phyloP scores from a whole-genome alignment of 1,140 invertebrate species.

The Rhyacophila brunnea region DNA sequence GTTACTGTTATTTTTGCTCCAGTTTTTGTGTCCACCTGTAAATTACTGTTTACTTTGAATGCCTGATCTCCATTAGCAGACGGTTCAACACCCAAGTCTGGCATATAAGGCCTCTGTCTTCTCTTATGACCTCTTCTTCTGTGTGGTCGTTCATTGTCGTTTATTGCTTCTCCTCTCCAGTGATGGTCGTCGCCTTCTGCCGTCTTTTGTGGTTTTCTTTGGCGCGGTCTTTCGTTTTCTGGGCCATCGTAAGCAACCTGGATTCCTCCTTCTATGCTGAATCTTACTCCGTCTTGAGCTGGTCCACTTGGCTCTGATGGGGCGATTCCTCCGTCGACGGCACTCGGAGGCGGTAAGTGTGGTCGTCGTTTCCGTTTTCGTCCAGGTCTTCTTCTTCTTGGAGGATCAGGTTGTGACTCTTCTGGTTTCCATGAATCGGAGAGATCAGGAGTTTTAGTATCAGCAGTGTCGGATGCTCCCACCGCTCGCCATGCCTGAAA shows the following conservation, averaged over 20 bases:
- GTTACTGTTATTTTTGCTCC: background rate
- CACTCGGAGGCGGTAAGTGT: slow-evolving; percentile 22
- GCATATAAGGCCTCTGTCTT: slow-evolving; percentile 37
- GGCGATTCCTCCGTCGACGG: background rate
- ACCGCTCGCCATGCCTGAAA: slow-evolving; percentile 55
- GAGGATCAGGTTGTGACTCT: slow-evolving; percentile 42
- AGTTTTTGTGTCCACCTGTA: background rate
- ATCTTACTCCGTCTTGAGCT: slow-evolving; percentile 10
- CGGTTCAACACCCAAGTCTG: slow-evolving; percentile 6
- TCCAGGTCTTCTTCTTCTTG: slow-evolving; percentile 38
- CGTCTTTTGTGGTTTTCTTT: slow-evolving; percentile 39
- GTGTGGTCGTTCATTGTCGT: slow-evolving; percentile 37
- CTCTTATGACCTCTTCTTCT: slow-evolving; percentile 46
- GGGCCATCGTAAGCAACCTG: slow-evolving; percentile 5
- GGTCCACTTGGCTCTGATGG: background rate
- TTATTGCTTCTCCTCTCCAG: slow-evolving; percentile 38
- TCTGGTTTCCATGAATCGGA: slow-evolving; percentile 36
- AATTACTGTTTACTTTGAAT: too few relatives aligned
- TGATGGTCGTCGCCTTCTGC: slow-evolving; percentile 24
- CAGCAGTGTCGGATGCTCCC: slow-evolving; percentile 35
- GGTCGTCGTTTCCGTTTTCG: slow-evolving; percentile 57
- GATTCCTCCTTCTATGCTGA: slow-evolving; percentile 7
- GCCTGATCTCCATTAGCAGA: too few relatives aligned
- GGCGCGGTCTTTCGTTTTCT: slow-evolving; percentile 34
- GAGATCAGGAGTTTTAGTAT: slow-evolving; percentile 24